Percentiles rank a stretch among this genome's conserved stretches.
Evolutionary conservation across 1,140 invertebrate genomes (phyloP).

Genomic region (Probaryconus sp.): DNA sequence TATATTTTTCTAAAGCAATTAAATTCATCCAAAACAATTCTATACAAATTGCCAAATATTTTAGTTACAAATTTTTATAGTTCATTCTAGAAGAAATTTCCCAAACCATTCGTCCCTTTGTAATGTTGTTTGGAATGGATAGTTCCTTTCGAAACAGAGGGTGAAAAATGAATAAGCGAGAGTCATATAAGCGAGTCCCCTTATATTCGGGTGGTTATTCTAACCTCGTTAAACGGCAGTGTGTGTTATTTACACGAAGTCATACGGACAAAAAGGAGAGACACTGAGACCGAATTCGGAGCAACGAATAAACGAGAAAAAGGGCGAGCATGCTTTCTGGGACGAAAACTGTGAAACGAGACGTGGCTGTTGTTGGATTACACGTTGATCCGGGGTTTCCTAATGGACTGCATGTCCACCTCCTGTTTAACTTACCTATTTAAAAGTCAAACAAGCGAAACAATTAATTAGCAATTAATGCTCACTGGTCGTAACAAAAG

Average conservation of each 20-base stretch:
- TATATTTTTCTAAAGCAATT: too few species aligned
- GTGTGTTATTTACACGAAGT: slow-evolving; percentile 69
- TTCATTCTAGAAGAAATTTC: slow-evolving; percentile 18
- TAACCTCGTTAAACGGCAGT: slow-evolving; percentile 70
- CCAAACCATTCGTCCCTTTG: slow-evolving; percentile 47
- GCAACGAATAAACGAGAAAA: slow-evolving; percentile 27
- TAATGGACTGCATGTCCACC: too few species aligned
- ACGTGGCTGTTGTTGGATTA: too few species aligned
- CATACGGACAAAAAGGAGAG: slow-evolving; percentile 50
- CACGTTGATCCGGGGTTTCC: too few species aligned
- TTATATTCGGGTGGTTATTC: slow-evolving; percentile 65
- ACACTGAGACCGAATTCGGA: background rate
- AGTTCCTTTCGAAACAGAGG: slow-evolving; percentile 62
- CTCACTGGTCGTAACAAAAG: slow-evolving; percentile 62
- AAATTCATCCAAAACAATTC: too few species aligned
- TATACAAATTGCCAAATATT: too few species aligned
- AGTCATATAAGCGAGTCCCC: slow-evolving; percentile 38
- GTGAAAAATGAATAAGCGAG: slow-evolving; percentile 71
- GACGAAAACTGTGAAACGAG: slow-evolving; percentile 28
- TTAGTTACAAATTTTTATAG: background rate
- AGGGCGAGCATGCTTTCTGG: background rate
- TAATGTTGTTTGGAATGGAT: slow-evolving; percentile 57
- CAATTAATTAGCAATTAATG: slow-evolving; percentile 78
- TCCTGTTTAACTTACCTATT: slow-evolving; percentile 76
- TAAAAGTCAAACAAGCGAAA: slow-evolving; percentile 76